A percentile compares a stretch with the other conserved stretches of the same genome.
Evolutionary conservation across 2,797 vertebrate genomes (phyloP).

Genomic region (Micromesistius poutassou): DNA sequence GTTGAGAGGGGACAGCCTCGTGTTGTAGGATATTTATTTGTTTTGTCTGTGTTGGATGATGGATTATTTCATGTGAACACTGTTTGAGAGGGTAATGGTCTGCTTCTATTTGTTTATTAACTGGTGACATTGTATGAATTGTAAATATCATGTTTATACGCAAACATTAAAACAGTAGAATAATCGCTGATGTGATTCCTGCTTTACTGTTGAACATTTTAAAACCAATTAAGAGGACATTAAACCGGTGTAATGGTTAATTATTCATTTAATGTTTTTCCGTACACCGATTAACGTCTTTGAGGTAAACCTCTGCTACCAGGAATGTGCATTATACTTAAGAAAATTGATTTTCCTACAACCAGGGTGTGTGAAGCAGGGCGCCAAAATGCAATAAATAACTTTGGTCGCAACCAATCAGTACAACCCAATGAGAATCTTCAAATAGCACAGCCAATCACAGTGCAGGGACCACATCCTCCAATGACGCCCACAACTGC

Average conservation of each 20-base stretch:
- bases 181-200: background rate
- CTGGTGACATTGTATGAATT: conserved; percentile 61
- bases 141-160: conserved; percentile 73
- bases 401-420: conserved; percentile 42
- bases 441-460: conserved; percentile 42
- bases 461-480: background rate
- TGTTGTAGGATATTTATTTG: conserved; percentile 57
- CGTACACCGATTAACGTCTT: background rate
- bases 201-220: background rate
- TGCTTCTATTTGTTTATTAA: conserved; percentile 51
- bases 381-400: background rate
- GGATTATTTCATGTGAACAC: conserved; percentile 43
- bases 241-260: background rate
- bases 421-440: fast-evolving
- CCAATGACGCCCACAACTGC: conserved; percentile 2
- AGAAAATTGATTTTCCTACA: background rate
- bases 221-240: background rate
- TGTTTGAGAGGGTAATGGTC: conserved; percentile 37
- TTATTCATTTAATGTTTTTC: background rate
- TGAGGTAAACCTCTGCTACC: background rate
- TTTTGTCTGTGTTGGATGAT: conserved; percentile 44
- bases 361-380: background rate
- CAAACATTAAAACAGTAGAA: conserved; percentile 57
- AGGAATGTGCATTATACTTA: background rate
- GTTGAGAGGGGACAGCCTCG: conserved; percentile 40